These are phyloP conservation scores for Aethina tumida DNA, from an alignment of 1,140 invertebrate species.

Conservation along the genomic window DNA sequence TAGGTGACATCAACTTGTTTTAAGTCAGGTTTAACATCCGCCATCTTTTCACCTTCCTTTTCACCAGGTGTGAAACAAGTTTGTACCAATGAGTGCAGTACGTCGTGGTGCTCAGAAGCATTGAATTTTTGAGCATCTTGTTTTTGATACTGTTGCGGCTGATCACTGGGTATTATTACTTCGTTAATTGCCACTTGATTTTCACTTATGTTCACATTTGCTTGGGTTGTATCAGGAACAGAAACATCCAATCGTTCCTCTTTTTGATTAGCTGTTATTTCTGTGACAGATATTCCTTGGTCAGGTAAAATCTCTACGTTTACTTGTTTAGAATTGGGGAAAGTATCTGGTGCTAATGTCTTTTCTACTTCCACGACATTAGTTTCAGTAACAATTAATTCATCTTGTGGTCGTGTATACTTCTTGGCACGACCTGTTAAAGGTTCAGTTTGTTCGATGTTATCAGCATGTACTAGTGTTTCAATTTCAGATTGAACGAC, in stretches of 20 bases:
- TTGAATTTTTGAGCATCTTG: slow-evolving; percentile 27
- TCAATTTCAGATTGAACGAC: slow-evolving; percentile 43
- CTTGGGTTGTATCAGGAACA: slow-evolving; percentile 29
- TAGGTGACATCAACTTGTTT: slow-evolving; percentile 39
- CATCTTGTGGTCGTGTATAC: slow-evolving; percentile 41
- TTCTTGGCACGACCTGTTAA: slow-evolving; percentile 40
- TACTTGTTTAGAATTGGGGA: slow-evolving; percentile 34
- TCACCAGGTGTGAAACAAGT: slow-evolving; percentile 39
- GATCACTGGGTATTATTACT: slow-evolving; percentile 27
- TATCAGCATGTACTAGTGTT: slow-evolving; percentile 36
- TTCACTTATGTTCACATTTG: slow-evolving; percentile 33
- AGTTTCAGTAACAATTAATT: slow-evolving; percentile 46
- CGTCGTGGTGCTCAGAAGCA: slow-evolving; percentile 32
- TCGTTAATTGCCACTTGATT: slow-evolving; percentile 34
- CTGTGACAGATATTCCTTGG: slow-evolving; percentile 38
- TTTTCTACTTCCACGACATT: slow-evolving; percentile 43
- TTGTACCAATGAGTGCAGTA: slow-evolving; percentile 33
- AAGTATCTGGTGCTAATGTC: slow-evolving; percentile 29
- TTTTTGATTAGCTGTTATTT: slow-evolving; percentile 35
- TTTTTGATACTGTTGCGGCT: slow-evolving; percentile 25
- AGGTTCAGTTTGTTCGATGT: slow-evolving; percentile 34
- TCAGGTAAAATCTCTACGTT: slow-evolving; percentile 35
- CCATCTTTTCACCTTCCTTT: slow-evolving; percentile 39
- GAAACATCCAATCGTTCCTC: slow-evolving; percentile 25
- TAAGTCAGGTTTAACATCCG: slow-evolving; percentile 38